Percentiles rank a stretch among this genome's conserved stretches.
These are phyloP conservation scores for Tamias sibiricus DNA, from an alignment of 2,113 vertebrate species.

Conservation along the genomic window DNA sequence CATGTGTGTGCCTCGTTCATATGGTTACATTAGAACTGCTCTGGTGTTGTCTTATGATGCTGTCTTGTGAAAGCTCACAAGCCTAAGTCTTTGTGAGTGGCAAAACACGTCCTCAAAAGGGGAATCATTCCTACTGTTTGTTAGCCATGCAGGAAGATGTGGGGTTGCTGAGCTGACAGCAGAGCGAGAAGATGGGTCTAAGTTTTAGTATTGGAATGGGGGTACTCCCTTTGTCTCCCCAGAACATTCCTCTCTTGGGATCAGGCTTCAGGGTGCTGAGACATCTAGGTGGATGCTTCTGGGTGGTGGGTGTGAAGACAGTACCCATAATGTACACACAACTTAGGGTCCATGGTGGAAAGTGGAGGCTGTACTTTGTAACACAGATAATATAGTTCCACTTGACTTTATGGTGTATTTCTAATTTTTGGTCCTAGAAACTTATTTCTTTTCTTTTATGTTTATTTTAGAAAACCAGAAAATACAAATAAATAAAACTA, in stretches of 20 bases:
- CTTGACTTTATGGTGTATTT: background rate
- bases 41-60: background rate
- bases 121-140: background rate
- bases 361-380: background rate
- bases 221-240: background rate
- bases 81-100: background rate
- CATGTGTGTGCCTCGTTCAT: fast-evolving
- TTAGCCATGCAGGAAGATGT: background rate
- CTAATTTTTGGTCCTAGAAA: background rate
- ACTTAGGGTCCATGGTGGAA: background rate
- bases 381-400: background rate
- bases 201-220: background rate
- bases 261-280: background rate
- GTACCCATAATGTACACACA: background rate
- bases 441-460: background rate
- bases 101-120: background rate
- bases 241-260: background rate
- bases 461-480: constrained; percentile 54
- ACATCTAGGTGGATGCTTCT: background rate
- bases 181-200: background rate
- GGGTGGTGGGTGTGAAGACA: background rate
- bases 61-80: background rate
- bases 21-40: background rate
- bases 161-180: background rate
- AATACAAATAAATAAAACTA: background rate